Evolutionary conservation across 2,888 invertebrate genomes (phyloP).

Genomic region (Lamellibrachia satsuma): DNA sequence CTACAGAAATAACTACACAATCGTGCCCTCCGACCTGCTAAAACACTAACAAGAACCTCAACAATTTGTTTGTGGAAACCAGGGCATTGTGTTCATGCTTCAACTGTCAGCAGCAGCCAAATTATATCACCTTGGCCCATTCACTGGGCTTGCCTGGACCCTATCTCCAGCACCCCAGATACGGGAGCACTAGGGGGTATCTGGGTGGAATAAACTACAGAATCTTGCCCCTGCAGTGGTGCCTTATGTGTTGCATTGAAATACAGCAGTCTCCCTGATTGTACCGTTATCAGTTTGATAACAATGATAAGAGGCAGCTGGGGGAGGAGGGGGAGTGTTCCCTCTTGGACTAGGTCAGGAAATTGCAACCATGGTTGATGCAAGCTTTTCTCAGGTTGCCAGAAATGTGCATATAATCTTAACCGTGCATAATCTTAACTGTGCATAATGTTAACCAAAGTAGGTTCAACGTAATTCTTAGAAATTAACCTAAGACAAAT

Average conservation of each 20-base stretch:
- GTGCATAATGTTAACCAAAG: background rate
- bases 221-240: background rate
- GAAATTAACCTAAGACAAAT: background rate
- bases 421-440: background rate
- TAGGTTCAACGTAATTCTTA: background rate
- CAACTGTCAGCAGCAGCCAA: conserved; percentile 8
- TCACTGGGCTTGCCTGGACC: background rate
- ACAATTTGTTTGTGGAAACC: background rate
- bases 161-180: background rate
- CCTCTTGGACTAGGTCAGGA: background rate
- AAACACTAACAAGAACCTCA: background rate
- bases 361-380: background rate
- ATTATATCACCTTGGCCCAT: conserved; percentile 8
- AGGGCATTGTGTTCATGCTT: background rate
- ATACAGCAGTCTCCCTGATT: background rate
- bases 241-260: background rate
- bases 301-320: background rate
- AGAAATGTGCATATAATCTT: background rate
- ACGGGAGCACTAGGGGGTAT: background rate
- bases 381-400: background rate
- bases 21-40: background rate
- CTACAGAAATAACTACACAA: background rate
- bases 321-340: background rate
- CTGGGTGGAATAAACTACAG: background rate
- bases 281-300: background rate